Conservation (phyloP, 2,113 vertebrate genomes). For the Pycnonotus jocosus region DNA sequence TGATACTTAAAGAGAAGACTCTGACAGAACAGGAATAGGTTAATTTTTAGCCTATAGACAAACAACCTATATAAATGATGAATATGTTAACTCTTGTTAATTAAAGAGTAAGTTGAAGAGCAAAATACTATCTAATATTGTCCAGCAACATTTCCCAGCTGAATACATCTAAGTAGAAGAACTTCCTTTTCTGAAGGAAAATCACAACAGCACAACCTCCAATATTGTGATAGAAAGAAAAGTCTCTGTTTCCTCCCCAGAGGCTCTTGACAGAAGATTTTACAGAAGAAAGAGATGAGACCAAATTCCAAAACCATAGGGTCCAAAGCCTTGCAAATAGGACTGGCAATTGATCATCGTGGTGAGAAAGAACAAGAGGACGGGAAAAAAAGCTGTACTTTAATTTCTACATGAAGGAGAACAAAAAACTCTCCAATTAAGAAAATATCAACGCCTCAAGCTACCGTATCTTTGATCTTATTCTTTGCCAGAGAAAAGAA, state of each 20-base stretch:
- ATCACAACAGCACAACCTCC: not conserved
- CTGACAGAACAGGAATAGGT: not conserved
- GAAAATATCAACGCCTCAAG: slow-evolving; percentile 42
- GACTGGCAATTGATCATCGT: not conserved
- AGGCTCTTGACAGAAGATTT: not conserved
- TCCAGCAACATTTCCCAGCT: not conserved
- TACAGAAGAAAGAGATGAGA: not conserved
- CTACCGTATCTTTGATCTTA: not conserved
- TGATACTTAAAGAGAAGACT: not conserved
- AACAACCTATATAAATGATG: not conserved
- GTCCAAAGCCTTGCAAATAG: not conserved
- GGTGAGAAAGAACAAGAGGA: not conserved
- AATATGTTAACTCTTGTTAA: not conserved
- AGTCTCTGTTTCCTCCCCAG: not conserved
- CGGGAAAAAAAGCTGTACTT: not conserved
- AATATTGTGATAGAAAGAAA: not conserved
- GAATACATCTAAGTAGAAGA: not conserved
- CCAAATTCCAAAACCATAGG: not conserved
- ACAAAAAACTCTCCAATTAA: slow-evolving; percentile 50
- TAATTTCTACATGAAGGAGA: not conserved
- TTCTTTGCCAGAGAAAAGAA: slow-evolving; percentile 33
- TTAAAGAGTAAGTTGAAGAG: not conserved
- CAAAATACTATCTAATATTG: not conserved
- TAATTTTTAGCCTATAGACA: not conserved
- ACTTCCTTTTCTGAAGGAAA: not conserved